A percentile compares a stretch with the other conserved stretches of the same genome.
Conservation (phyloP, 2,113 vertebrate genomes). For the Mastomys natalensis region DNA sequence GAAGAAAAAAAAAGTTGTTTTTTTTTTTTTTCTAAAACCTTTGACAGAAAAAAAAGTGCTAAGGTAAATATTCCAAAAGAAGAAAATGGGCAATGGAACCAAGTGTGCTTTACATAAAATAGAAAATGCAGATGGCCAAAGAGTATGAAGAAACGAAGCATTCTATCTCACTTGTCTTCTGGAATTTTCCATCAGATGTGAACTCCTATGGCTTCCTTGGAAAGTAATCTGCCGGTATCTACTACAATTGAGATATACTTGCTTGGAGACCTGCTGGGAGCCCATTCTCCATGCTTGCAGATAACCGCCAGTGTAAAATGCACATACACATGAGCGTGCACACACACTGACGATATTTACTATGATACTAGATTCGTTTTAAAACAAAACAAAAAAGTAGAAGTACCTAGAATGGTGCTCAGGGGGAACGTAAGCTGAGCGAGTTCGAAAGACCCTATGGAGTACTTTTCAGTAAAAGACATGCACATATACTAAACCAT, state of each 20-base stretch:
- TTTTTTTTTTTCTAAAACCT: slow-evolving; percentile 40
- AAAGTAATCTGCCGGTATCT: not conserved
- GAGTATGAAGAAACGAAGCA: not conserved
- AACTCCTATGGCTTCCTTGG: not conserved
- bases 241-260: not conserved
- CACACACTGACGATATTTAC: not conserved
- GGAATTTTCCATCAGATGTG: slow-evolving; percentile 19
- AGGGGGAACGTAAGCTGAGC: not conserved
- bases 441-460: not conserved
- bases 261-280: not conserved
- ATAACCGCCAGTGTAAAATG: not conserved
- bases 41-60: not conserved
- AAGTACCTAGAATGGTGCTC: not conserved
- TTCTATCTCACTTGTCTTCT: not conserved
- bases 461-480: not conserved
- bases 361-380: not conserved
- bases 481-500: not conserved
- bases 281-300: not conserved
- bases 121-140: slow-evolving; percentile 18
- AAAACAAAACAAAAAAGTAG: not conserved
- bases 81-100: slow-evolving; percentile 6
- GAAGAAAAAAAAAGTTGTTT: not conserved
- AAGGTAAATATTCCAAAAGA: not conserved
- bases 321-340: not conserved
- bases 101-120: slow-evolving; percentile 36